phyloP scores from a whole-genome alignment of 2,113 vertebrate genomes.

The Pseudopipra pipra region DNA sequence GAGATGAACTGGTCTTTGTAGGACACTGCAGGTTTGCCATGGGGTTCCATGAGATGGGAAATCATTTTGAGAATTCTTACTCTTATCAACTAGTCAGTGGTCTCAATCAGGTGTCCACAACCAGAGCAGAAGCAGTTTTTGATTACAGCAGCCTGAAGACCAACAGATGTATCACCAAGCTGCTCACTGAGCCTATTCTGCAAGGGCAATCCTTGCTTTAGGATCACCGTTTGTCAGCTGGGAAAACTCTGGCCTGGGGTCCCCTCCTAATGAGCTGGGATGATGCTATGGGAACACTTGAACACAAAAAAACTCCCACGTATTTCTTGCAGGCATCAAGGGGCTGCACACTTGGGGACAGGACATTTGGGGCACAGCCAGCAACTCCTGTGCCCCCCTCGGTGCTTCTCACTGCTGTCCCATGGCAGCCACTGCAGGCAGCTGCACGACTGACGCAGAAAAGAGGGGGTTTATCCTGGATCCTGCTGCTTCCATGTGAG shows the following conservation, averaged over 20 bases:
- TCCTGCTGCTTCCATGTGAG: not conserved
- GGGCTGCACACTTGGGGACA: accelerated
- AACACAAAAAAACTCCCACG: not conserved
- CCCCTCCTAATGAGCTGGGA: not conserved
- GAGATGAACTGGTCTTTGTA: not conserved
- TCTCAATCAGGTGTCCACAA: not conserved
- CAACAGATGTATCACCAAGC: not conserved
- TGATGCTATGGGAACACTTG: not conserved
- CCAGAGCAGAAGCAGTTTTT: not conserved
- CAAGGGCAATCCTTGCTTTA: not conserved
- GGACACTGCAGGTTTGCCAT: not conserved
- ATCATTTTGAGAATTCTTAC: not conserved
- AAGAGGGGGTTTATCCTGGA: not conserved
- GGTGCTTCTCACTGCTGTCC: not conserved
- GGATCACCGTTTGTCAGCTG: not conserved
- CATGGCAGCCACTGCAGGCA: not conserved
- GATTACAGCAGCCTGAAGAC: not conserved
- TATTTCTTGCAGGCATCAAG: not conserved
- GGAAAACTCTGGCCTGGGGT: not conserved
- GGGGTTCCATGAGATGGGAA: no score
- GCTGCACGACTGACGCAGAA: not conserved
- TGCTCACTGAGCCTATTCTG: not conserved
- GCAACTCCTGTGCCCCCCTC: not conserved
- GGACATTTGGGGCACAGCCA: not conserved
- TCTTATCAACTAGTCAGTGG: not conserved